phyloP scores from a whole-genome alignment of 1,140 invertebrate species.

The Drosophila saltans region DNA sequence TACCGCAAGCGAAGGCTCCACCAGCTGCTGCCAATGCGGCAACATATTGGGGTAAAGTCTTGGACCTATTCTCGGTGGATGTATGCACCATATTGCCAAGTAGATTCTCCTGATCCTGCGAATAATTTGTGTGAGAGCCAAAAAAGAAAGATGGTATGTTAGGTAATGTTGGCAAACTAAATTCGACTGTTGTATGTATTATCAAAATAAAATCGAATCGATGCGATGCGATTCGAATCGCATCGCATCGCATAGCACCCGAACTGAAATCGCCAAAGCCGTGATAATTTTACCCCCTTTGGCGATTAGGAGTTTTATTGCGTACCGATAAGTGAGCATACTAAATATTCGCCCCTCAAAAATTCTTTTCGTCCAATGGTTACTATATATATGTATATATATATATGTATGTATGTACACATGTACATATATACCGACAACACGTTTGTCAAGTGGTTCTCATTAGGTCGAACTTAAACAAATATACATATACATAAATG shows the following conservation, averaged over 20 bases:
- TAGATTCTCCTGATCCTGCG: conserved; percentile 79
- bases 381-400: background rate
- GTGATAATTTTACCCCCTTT: conserved; percentile 45
- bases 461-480: conserved; percentile 7
- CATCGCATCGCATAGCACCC: conserved; percentile 15
- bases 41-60: conserved; percentile 87
- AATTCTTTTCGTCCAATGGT: background rate
- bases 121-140: background rate
- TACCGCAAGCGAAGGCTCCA: conserved; percentile 85
- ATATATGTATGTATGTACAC: background rate
- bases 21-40: conserved; percentile 87
- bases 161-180: conserved; percentile 41
- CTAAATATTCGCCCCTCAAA: conserved; percentile 21
- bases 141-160: conserved; percentile 2
- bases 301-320: conserved; percentile 67
- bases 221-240: conserved; percentile 28
- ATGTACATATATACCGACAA: background rate
- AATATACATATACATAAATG: background rate
- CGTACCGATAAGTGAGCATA: conserved; percentile 43
- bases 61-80: conserved; percentile 62
- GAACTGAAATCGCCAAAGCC: conserved; percentile 15
- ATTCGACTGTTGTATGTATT: conserved; percentile 43
- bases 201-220: conserved; percentile 38
- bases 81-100: conserved; percentile 78
- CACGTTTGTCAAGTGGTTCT: conserved; percentile 29